Evolutionary conservation across 2,888 invertebrate genomes (phyloP), one percentile per base, ranked within the genome.

Genomic region (Cephus rjabovi): DNA sequence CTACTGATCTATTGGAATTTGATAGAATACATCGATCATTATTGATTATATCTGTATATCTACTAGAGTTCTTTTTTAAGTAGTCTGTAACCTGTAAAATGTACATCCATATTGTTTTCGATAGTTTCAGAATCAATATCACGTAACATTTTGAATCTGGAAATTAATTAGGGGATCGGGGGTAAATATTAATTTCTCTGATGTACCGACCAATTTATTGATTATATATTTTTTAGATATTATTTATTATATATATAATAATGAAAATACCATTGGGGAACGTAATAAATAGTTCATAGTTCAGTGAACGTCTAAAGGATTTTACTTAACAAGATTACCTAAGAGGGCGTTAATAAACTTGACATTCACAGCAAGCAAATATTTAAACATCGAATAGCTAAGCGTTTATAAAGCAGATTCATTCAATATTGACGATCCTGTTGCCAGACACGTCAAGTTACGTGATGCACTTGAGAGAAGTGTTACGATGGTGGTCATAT

Each of bases 331-430:
- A 34, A 9, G 33, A 34, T 30, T 12, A 31, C 15, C 15, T n/a
- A 31, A 71, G 71, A 33, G 12, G 12, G 71, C 71, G 33, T 71
- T 71, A 71, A 71, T 71, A 71, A 71, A 71, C 71, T 71, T 71
- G 33, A 31, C 71, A 31, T 71, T 34, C 33, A 31, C 12, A 31
- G 34, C 71, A 34, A 23, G 71, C 15, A 71, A 71, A 71, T 71
- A 71, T 71, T 71, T 31, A 31, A 71, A 33, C 31, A 34, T 71
- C 33, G 71, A 15, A 71, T 71, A 71, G 71, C 71, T 71, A 12
- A 23, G 71, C 71, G 4, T 34, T 31, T 34, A 23, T 34, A 33
- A 31, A 71, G 56, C 1, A 71, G 71, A 71, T 71, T 12, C 31
- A 71, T 31, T 71, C 71, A 31, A 34, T 71, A 71, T 71, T 71